Evolutionary conservation across 1,140 invertebrate species (phyloP).

Genomic region (Calosoma granatense): DNA sequence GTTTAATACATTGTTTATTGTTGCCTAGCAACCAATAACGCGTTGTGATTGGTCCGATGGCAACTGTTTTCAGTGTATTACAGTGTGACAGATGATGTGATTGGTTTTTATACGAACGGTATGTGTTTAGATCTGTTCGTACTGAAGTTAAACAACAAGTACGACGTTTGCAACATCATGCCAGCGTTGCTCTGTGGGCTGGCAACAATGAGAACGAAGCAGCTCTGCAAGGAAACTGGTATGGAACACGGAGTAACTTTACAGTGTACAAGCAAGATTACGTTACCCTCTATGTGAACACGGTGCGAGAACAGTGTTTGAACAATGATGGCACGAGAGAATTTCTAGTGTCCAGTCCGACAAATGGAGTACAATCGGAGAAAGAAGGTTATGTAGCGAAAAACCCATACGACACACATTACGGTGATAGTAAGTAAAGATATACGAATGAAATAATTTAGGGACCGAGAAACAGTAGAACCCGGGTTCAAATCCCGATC

Average conservation of each 20-base stretch:
- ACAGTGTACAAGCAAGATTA: constrained; percentile 70
- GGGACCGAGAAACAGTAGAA: no score
- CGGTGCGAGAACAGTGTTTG: constrained; percentile 57
- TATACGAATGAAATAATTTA: no score
- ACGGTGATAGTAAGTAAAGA: constrained; percentile 70
- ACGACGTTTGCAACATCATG: constrained; percentile 73
- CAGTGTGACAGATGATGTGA: neutral
- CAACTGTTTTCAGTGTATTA: no score
- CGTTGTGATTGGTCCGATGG: no score
- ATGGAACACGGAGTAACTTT: constrained; percentile 48
- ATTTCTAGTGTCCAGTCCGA: constrained; percentile 83
- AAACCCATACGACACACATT: constrained; percentile 67
- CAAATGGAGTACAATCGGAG: constrained; percentile 73
- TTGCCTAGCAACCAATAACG: no score
- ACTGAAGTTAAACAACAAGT: constrained; percentile 79
- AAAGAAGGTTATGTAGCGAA: constrained; percentile 58
- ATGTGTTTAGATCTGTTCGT: constrained; percentile 47
- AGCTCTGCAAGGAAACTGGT: constrained; percentile 78
- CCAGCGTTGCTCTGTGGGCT: constrained; percentile 82
- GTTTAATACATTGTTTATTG: no score
- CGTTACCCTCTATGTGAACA: constrained; percentile 72
- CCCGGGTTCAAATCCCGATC: no score
- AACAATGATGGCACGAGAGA: constrained; percentile 50
- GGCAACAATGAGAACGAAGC: constrained; percentile 98
- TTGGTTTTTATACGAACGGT: no score